Evolutionary conservation across 2,113 vertebrate species (phyloP), one percentile per base, ranked within the genome.

Genomic region (Verasper variegatus): DNA sequence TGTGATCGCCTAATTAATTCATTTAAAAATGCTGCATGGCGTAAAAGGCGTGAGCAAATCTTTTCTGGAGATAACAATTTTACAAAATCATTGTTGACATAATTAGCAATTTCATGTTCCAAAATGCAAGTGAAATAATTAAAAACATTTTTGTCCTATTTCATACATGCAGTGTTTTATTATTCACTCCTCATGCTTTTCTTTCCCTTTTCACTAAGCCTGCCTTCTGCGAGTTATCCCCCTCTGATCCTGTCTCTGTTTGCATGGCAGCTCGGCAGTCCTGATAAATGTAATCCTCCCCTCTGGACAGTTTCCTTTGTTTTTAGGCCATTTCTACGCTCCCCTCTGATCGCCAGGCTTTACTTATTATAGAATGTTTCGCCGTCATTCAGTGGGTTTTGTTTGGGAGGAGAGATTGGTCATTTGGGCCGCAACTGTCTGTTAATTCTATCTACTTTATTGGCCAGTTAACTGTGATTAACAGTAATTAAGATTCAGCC

Each of bases 1-100:
- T 93, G 91, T 94, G 92, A 95, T 94, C 92, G 90, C 82, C 92
- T 94, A 95, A 94, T 95, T 94, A 94, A 94, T 95, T 94, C 91
- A 89, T 94, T 95, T 92, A 87, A 93, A 93, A 94, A 89, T 86
- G 79, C 82, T 89, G 90, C 89, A 89, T 76, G 68, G 78, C 83
- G 55, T 92, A 91, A 91, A 93, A 93, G 86, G 82, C 80, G 67
- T 67, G 76, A 86, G 87, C 86, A 92, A 93, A 93, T 94, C 86
- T 93, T 91, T 92, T 89, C 84, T 67, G 78, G 75, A 91, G 93
- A 94, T 94, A 91, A 91, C 82, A 80, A 81, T 93, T 93, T 91
- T 88, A 89, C 68, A 27, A 78, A 88, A 90, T 91, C 78, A 85
- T 87, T 93, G 89, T 90, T 91, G 86, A 89, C 89, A 80, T 88